These are phyloP conservation scores for Palloptera scutellata DNA, from an alignment of 2,888 invertebrate species.

Conservation along the genomic window DNA sequence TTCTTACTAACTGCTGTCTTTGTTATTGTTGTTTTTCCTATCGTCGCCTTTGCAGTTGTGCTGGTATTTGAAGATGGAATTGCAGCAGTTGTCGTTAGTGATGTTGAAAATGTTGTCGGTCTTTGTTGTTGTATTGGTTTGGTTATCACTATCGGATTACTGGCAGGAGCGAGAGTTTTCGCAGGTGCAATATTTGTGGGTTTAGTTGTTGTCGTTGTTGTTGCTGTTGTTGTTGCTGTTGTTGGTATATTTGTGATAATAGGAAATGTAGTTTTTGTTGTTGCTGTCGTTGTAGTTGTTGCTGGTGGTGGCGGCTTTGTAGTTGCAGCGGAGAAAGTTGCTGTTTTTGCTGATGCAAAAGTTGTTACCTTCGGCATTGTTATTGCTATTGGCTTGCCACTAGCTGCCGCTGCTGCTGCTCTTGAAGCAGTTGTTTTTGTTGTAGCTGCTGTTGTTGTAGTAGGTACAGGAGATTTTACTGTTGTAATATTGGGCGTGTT, in stretches of 20 bases:
- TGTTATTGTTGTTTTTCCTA: conserved; percentile 4
- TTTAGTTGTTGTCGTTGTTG: conserved; percentile 21
- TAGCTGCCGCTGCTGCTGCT: conserved; percentile 24
- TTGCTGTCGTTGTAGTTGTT: conserved; percentile 20
- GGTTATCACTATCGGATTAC: conserved; percentile 32
- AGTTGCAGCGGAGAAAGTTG: not conserved
- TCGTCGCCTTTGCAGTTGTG: not conserved
- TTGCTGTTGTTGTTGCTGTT: conserved; percentile 6
- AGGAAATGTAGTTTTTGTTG: conserved; percentile 4
- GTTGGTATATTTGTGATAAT: conserved; percentile 1
- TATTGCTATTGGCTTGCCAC: conserved; percentile 21
- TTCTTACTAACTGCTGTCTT: conserved; percentile 3
- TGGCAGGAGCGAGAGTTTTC: conserved; percentile 33
- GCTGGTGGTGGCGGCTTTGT: conserved; percentile 1
- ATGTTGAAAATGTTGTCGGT: conserved; percentile 29
- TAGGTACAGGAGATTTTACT: conserved; percentile 8
- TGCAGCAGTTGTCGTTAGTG: conserved; percentile 21
- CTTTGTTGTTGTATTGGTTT: conserved; percentile 33
- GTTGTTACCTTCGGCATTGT: conserved; percentile 25
- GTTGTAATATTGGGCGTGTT: conserved; percentile 4
- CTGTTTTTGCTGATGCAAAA: not conserved
- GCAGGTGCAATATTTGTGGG: conserved; percentile 36
- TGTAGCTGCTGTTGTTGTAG: conserved; percentile 9
- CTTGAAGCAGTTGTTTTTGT: conserved; percentile 9
- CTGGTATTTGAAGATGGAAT: not conserved